These are phyloP conservation scores for Tupaia tana DNA, from an alignment of 2,113 vertebrate species.

Conservation along the genomic window DNA sequence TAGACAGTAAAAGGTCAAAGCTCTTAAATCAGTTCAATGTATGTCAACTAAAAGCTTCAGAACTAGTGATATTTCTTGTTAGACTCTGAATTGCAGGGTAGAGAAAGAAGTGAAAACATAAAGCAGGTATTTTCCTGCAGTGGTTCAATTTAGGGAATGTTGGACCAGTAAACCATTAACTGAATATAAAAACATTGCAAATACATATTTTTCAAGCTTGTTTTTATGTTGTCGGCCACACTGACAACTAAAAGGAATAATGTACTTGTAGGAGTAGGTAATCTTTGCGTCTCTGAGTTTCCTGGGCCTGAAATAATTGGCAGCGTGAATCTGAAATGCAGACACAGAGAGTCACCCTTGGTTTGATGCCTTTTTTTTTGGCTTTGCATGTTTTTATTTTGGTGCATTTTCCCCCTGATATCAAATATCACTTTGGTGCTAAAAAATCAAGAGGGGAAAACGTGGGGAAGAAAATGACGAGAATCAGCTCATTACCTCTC, in stretches of 20 bases:
- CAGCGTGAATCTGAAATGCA: conserved; percentile 55
- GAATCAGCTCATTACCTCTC: conserved; percentile 53
- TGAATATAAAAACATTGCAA: conserved; percentile 56
- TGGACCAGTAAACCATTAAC: conserved; percentile 41
- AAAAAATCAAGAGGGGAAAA: conserved; percentile 45
- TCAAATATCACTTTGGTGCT: conserved; percentile 59
- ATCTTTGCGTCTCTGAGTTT: conserved; percentile 45
- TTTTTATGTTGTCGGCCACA: conserved; percentile 52
- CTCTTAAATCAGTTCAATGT: conserved; percentile 11
- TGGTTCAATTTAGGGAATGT: not conserved
- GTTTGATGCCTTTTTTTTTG: conserved; percentile 42
- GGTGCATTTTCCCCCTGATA: not conserved
- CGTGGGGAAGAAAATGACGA: not conserved
- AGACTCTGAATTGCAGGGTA: not conserved
- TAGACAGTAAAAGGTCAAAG: conserved; percentile 55
- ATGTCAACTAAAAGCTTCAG: conserved; percentile 45
- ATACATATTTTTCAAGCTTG: conserved; percentile 16
- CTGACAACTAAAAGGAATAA: conserved; percentile 43
- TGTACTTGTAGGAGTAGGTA: conserved; percentile 16
- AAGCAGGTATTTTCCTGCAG: not conserved
- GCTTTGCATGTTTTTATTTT: conserved; percentile 63
- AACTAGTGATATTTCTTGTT: not conserved
- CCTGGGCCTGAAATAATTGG: conserved; percentile 68
- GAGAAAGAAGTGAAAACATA: not conserved
- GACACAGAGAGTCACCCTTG: conserved; percentile 42